A percentile compares a stretch with the other conserved stretches of the same genome.
Evolutionary conservation across 2,113 vertebrate species (phyloP).

Genomic region (Vulpes vulpes): DNA sequence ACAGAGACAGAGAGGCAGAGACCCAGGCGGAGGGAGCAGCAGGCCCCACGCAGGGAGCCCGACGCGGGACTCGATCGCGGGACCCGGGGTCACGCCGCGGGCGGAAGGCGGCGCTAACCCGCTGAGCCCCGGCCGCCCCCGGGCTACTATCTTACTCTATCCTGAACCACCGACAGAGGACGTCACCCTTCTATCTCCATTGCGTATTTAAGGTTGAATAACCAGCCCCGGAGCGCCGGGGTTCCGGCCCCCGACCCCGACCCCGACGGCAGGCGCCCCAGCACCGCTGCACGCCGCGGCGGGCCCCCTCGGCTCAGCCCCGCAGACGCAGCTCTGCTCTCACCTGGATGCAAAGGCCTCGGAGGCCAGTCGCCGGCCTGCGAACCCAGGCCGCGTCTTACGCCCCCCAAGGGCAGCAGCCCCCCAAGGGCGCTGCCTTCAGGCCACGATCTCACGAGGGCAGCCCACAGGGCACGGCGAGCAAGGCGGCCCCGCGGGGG

Average conservation of each 20-base stretch:
- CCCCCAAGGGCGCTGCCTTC: not conserved
- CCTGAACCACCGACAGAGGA: not conserved
- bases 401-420: not conserved
- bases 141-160: not conserved
- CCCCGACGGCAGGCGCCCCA: not conserved
- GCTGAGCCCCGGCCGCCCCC: too few species aligned
- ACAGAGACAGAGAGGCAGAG: too few species aligned
- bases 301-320: too few species aligned
- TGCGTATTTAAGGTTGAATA: not conserved
- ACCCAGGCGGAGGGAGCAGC: too few species aligned
- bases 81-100: too few species aligned
- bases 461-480: not conserved
- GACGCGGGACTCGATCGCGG: too few species aligned
- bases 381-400: not conserved
- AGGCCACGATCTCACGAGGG: not conserved
- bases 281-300: not conserved
- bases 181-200: not conserved
- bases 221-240: not conserved
- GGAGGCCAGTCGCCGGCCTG: too few species aligned
- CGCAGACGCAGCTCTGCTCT: too few species aligned
- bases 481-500: too few species aligned
- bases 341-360: too few species aligned
- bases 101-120: too few species aligned
- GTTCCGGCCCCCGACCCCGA: not conserved
- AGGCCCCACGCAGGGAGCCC: too few species aligned